Evolutionary conservation across 2,888 invertebrate species (phyloP), one percentile per base, ranked within the genome.

Genomic region (Acrocyrtus sp.): DNA sequence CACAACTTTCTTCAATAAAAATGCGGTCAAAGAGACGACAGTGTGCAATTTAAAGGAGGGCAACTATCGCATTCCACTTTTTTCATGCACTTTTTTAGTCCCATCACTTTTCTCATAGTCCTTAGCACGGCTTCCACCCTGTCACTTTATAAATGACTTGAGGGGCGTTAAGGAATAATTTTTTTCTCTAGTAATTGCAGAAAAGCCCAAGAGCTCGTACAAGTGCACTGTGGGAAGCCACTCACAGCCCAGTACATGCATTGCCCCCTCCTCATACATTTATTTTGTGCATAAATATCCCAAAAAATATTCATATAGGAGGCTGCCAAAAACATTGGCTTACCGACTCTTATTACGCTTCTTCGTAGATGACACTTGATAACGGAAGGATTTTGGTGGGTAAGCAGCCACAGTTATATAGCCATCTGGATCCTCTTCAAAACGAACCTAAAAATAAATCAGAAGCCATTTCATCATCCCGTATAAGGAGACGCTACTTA

Each of bases 351-450:
- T 78, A 24, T 57, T 56, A 29, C 66, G 53, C 56, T 80, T 78
- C 53, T 80, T 78, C 22, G 62, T 34, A 15, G 63, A 61, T 43
- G 75, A 73, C 39, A 76, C 62, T 66, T 79, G 76, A 69, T 75
- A 74, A 29, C 78, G 74, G 50, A 83, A 83, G 29, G 80, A 80
- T 50, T 82, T 82, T 10, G 84, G 83, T 10, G 85, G 84, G 70
- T 83, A 83, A 8, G 86, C 86, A 29, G 85, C 83, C 41, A 87
- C 82, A 6, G 84, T 85, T 50, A 87, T 83, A 81, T 85, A 86
- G 4, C 87, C 87, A 79, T 86, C 85, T 58, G 82, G 83, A 75
- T 86, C 86, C 80, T 86, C 85, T 17, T 84, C 82, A 68, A 86
- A 83, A 45, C 84, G 80, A 53, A 83, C 83, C 80, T 80, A 66